These are phyloP conservation scores for Triplophysa dalaica DNA, from an alignment of 2,113 vertebrate species.

Conservation along the genomic window DNA sequence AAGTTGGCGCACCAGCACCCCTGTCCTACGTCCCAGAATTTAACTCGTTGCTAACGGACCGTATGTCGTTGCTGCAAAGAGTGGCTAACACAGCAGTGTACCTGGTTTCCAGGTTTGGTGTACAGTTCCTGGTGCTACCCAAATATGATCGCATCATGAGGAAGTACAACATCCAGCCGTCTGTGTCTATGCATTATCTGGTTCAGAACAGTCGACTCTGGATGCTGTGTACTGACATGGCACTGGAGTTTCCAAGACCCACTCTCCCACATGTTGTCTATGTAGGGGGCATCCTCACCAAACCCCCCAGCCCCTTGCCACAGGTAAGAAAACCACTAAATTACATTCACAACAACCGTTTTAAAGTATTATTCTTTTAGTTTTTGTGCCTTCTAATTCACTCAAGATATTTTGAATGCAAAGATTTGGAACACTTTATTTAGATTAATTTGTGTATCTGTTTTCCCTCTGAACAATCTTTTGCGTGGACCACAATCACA, in stretches of 20 bases:
- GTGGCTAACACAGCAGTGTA: slow-evolving; percentile 90
- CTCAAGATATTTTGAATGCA: neutral
- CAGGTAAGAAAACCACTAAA: slow-evolving; percentile 78
- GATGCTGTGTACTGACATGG: slow-evolving; percentile 98
- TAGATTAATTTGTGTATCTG: neutral
- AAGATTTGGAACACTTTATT: neutral
- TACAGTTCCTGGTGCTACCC: slow-evolving; percentile 90
- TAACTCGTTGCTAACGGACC: slow-evolving; percentile 95
- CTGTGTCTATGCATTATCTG: slow-evolving; percentile 88
- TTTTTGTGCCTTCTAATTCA: neutral
- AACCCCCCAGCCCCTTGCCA: slow-evolving; percentile 86
- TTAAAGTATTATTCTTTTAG: neutral
- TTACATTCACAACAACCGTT: neutral
- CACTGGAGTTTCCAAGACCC: slow-evolving; percentile 94
- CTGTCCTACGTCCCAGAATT: slow-evolving; percentile 96
- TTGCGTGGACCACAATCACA: neutral
- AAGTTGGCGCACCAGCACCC: slow-evolving; percentile 93
- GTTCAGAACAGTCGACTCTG: slow-evolving; percentile 92
- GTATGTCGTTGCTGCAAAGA: slow-evolving; percentile 87
- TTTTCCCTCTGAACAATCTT: neutral
- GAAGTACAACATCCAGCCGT: slow-evolving; percentile 83
- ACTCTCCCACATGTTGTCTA: slow-evolving; percentile 97
- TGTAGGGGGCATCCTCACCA: slow-evolving; percentile 95
- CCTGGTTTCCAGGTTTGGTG: slow-evolving; percentile 89
- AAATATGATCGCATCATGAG: slow-evolving; percentile 96